These are phyloP conservation scores for Drosophila macrothrix DNA, from an alignment of 2,888 invertebrate species.

Conservation along the genomic window DNA sequence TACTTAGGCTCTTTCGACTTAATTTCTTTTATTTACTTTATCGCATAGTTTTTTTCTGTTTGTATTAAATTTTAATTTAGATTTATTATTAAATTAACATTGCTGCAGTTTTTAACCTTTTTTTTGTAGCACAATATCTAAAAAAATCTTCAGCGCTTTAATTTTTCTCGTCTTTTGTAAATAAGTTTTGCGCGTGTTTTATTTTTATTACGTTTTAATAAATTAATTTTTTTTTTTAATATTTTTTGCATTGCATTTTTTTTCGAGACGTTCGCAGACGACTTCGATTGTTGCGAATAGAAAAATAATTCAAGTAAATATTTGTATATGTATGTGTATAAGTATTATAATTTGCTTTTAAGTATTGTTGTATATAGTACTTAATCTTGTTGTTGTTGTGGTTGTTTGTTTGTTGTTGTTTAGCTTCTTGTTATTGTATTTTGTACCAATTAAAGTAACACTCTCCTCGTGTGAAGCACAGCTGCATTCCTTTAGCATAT, in stretches of 20 bases:
- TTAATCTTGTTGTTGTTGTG: slow-evolving; percentile 25
- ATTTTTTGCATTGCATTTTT: slow-evolving; percentile 47
- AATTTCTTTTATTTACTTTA: slow-evolving; percentile 34
- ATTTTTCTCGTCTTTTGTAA: slow-evolving; percentile 64
- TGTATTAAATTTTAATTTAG: slow-evolving; percentile 23
- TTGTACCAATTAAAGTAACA: slow-evolving; percentile 77
- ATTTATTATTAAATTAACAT: slow-evolving; percentile 55
- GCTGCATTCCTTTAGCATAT: slow-evolving; percentile 20
- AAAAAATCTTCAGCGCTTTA: slow-evolving; percentile 68
- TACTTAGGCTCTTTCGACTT: slow-evolving; percentile 58
- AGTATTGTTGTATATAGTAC: slow-evolving; percentile 63
- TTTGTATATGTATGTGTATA: slow-evolving; percentile 75
- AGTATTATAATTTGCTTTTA: slow-evolving; percentile 72
- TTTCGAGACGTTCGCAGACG: slow-evolving; percentile 39
- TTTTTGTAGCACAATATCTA: slow-evolving; percentile 65
- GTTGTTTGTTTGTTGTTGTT: slow-evolving; percentile 15
- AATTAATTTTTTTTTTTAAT: slow-evolving; percentile 13
- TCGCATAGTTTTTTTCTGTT: slow-evolving; percentile 28
- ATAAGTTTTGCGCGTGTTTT: slow-evolving; percentile 62
- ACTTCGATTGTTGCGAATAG: slow-evolving; percentile 74
- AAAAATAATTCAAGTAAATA: slow-evolving; percentile 79
- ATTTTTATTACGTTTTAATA: slow-evolving; percentile 24
- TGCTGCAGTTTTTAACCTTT: slow-evolving; percentile 48
- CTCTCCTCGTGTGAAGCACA: slow-evolving; percentile 32
- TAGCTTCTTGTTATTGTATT: slow-evolving; percentile 68